Evolutionary conservation across 2,888 invertebrate genomes (phyloP).

Genomic region (Cheilosia impressa): DNA sequence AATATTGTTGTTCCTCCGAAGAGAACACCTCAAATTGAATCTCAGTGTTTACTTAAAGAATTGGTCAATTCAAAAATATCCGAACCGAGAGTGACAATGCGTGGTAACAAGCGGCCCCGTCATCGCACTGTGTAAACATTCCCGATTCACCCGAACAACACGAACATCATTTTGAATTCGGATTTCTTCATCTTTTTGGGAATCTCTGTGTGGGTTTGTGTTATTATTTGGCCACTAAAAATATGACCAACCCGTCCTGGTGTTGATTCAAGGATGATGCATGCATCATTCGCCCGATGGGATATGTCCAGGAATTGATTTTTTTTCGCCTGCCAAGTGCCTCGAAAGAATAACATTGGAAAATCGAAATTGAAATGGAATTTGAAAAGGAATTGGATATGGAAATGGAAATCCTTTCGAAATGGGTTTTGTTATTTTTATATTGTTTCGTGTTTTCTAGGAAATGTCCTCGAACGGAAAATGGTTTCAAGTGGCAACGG

Average conservation of each 20-base stretch:
- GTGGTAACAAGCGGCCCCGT: slow-evolving; percentile 15
- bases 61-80: slow-evolving; percentile 36
- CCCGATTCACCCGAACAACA: slow-evolving; percentile 27
- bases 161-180: slow-evolving; percentile 46
- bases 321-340: not conserved
- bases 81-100: not conserved
- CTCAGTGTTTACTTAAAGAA: slow-evolving; percentile 64
- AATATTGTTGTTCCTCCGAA: slow-evolving; percentile 16
- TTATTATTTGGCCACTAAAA: slow-evolving; percentile 19
- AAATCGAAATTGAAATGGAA: slow-evolving; percentile 51
- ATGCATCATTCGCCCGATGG: slow-evolving; percentile 21
- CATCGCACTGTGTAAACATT: slow-evolving; percentile 64
- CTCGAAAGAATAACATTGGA: slow-evolving; percentile 63
- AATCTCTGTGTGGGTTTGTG: slow-evolving; percentile 29
- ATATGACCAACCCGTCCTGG: slow-evolving; percentile 15
- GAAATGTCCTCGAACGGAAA: slow-evolving; percentile 31
- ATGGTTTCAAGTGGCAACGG: not conserved
- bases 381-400: no score
- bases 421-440: slow-evolving; percentile 18
- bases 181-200: slow-evolving; percentile 32
- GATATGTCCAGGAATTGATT: slow-evolving; percentile 58
- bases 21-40: slow-evolving; percentile 50
- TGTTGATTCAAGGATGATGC: slow-evolving; percentile 69
- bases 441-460: slow-evolving; percentile 26
- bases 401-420: slow-evolving; percentile 67